A percentile compares a stretch with the other conserved stretches of the same genome.
Evolutionary conservation across 1,140 invertebrate species (phyloP).

Genomic region (Forficula auricularia): DNA sequence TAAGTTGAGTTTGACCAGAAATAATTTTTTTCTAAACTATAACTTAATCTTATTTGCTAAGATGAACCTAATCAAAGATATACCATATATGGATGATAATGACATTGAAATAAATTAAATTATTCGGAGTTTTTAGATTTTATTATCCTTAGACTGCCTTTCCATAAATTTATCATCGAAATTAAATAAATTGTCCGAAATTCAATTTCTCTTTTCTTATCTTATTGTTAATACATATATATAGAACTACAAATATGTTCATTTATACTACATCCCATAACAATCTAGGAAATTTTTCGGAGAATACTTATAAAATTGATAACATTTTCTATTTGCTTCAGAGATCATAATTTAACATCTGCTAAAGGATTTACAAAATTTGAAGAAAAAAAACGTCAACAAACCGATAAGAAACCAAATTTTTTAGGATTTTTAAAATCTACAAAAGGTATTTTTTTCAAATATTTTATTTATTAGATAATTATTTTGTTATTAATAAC

Average conservation of each 20-base stretch:
- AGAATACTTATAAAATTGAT: conserved; percentile 9
- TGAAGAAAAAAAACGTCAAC: conserved; percentile 71
- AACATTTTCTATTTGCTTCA: conserved; percentile 8
- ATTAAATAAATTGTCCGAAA: no score
- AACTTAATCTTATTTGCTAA: conserved; percentile 1
- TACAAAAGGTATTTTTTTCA: conserved; percentile 33
- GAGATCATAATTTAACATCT: conserved; percentile 9
- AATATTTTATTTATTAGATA: no score
- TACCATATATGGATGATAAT: conserved; percentile 11
- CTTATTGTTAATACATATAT: no score
- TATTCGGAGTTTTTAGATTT: neutral
- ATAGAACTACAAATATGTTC: no score
- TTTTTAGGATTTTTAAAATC: conserved; percentile 62
- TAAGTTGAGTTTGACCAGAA: conserved; percentile 19
- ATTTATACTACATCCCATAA: no score
- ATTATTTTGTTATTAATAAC: no score
- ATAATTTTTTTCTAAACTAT: conserved; percentile 9
- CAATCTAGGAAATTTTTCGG: no score
- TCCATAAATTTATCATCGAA: no score
- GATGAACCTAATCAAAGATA: no score
- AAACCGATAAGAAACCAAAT: conserved; percentile 64
- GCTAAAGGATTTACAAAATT: conserved; percentile 52
- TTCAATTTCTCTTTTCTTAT: no score
- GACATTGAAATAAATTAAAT: neutral
- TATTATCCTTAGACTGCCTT: neutral